Conservation (phyloP, 2,888 invertebrate genomes). For the Heliconius aoede region DNA sequence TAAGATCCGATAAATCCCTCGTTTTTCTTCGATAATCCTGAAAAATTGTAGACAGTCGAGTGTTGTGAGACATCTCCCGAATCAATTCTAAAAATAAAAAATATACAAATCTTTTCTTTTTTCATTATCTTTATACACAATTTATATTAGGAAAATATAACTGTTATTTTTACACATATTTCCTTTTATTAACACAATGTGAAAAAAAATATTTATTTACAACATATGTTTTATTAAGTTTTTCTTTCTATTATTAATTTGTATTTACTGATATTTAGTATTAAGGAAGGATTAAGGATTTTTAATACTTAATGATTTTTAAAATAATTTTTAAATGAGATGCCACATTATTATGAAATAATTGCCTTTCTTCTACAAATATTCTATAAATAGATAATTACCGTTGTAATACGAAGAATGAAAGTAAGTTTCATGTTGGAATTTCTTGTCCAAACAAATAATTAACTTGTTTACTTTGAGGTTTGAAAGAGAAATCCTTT, state of each 20-base stretch:
- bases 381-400: conserved; percentile 16
- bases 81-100: conserved; percentile 37
- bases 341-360: background rate
- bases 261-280: too few relatives aligned
- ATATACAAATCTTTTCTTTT: too few relatives aligned
- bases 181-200: background rate
- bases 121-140: background rate
- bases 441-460: conserved; percentile 38
- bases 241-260: too few relatives aligned
- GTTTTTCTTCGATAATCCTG: too few relatives aligned
- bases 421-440: conserved; percentile 39
- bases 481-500: conserved; percentile 45
- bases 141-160: background rate
- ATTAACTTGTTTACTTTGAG: conserved; percentile 47
- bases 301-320: too few relatives aligned
- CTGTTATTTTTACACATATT: background rate
- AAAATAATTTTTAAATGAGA: too few relatives aligned
- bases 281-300: too few relatives aligned
- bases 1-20: too few relatives aligned
- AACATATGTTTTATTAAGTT: too few relatives aligned
- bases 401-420: conserved; percentile 33
- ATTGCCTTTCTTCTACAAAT: background rate
- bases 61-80: conserved; percentile 31
- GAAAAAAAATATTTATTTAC: background rate
- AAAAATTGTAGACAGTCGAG: conserved; percentile 44